phyloP scores from a whole-genome alignment of 2,888 invertebrate species.

The Proisotoma minuta region DNA sequence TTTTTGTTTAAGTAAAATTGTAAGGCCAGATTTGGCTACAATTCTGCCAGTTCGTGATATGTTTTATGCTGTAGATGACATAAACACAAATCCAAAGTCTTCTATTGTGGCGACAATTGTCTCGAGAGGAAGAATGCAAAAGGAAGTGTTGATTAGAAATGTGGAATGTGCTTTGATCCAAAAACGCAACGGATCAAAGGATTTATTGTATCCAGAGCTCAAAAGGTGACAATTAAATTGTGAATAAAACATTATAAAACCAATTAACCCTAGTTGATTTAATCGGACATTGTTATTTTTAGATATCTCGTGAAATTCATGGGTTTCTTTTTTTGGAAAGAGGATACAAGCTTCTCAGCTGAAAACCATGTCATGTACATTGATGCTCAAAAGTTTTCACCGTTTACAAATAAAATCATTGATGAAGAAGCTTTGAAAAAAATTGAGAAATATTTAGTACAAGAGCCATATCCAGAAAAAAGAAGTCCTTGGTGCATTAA shows the following conservation, averaged over 20 bases:
- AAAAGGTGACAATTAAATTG: not conserved
- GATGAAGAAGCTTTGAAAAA: not conserved
- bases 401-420: not conserved
- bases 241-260: not conserved
- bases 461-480: not conserved
- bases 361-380: conserved; percentile 6
- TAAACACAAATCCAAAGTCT: conserved; percentile 5
- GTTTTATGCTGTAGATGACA: conserved; percentile 3
- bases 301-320: conserved; percentile 9
- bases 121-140: not conserved
- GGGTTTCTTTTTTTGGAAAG: conserved; percentile 10
- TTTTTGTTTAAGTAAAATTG: not conserved
- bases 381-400: too few relatives aligned
- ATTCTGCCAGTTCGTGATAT: not conserved
- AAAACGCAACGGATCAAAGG: not conserved
- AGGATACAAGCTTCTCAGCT: not conserved
- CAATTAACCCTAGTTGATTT: not conserved
- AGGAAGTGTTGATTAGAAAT: not conserved
- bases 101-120: not conserved
- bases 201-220: not conserved
- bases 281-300: not conserved
- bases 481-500: conserved; percentile 7
- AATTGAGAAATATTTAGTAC: not conserved
- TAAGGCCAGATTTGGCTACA: not conserved
- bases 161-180: not conserved